Evolutionary conservation across 2,888 invertebrate genomes (phyloP).

Genomic region (Odontocolon sp.): DNA sequence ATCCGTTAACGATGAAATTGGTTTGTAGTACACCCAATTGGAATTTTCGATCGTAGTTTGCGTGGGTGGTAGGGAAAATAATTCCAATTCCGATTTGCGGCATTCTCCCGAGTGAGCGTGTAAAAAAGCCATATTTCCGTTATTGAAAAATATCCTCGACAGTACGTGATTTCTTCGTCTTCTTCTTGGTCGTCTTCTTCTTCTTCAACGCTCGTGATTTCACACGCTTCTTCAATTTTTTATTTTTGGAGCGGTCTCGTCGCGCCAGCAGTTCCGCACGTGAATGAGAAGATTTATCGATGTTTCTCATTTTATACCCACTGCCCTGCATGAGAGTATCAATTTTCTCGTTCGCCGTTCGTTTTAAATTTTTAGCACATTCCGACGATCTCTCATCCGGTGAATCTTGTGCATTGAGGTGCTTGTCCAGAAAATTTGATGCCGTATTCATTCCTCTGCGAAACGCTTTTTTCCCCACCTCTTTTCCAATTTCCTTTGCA

Average conservation of each 20-base stretch:
- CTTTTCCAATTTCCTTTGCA: not conserved
- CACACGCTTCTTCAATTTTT: no score
- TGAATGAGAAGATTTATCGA: no score
- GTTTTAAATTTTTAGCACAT: conserved; percentile 7
- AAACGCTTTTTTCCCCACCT: no score
- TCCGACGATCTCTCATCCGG: not conserved
- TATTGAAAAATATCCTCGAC: not conserved
- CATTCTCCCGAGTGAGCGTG: conserved; percentile 20
- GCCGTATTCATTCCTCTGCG: not conserved
- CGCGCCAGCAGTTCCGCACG: no score
- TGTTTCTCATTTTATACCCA: not conserved
- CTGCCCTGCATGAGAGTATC: not conserved
- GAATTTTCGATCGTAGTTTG: conserved; percentile 23
- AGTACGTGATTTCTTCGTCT: not conserved
- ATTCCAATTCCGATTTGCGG: conserved; percentile 29
- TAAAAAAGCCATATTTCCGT: conserved; percentile 11
- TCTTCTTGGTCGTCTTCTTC: not conserved
- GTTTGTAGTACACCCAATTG: conserved; percentile 57
- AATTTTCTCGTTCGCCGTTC: not conserved
- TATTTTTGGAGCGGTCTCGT: no score
- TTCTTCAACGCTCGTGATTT: no score
- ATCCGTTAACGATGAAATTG: conserved; percentile 60
- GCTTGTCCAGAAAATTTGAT: not conserved
- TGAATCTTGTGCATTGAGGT: not conserved
- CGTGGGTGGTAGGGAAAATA: conserved; percentile 26